phyloP scores from a whole-genome alignment of 2,113 vertebrate species.

The Amia ocellicauda region DNA sequence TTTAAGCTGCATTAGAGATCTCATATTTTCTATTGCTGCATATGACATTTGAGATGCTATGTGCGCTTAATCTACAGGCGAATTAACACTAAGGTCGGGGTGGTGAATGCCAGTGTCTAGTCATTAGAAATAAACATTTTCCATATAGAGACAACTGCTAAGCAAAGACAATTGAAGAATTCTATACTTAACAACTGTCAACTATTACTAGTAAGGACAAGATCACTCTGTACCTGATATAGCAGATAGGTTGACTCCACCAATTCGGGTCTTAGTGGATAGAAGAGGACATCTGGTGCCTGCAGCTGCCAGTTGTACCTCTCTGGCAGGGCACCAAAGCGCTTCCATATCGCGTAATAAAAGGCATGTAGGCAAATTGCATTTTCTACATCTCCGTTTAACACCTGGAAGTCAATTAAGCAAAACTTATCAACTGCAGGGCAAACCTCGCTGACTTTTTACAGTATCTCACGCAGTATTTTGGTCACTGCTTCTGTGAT shows the following conservation, averaged over 20 bases:
- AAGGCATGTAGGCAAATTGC: conserved; percentile 98
- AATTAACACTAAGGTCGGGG: no score
- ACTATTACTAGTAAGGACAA: background rate
- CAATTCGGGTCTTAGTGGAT: conserved; percentile 89
- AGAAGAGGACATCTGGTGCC: conserved; percentile 92
- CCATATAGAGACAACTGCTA: no score
- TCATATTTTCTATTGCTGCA: no score
- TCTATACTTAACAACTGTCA: no score
- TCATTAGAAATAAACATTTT: background rate
- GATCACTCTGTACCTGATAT: conserved; percentile 77
- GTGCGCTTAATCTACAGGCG: no score
- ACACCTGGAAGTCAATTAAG: conserved; percentile 64
- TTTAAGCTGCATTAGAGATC: no score
- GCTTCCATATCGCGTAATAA: conserved; percentile 98
- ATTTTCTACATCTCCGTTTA: conserved; percentile 93
- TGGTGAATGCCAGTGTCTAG: no score
- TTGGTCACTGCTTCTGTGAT: no score
- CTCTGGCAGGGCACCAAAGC: conserved; percentile 92
- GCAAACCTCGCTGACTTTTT: background rate
- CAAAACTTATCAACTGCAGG: background rate
- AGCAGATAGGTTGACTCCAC: conserved; percentile 95
- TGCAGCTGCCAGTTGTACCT: conserved; percentile 98
- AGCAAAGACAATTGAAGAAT: no score
- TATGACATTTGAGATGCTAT: no score
- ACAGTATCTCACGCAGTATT: background rate